Evolutionary conservation across 2,888 invertebrate genomes (phyloP), one percentile per base, ranked within the genome.

Genomic region (Leucoptera coffeella): DNA sequence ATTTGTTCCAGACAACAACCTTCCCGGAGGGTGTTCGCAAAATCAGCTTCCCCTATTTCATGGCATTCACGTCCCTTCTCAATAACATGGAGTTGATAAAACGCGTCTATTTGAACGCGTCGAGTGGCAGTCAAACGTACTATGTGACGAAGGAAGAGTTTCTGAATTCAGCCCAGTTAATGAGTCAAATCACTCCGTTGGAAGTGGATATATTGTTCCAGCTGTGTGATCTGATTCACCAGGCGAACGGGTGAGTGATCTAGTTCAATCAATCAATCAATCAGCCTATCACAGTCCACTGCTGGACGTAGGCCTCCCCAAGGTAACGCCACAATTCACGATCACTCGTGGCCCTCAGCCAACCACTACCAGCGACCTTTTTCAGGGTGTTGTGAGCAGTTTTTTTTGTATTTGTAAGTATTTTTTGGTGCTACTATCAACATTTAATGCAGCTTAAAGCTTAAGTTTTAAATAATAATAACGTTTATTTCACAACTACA

Each of bases 21-120:
- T 78, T 75, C 32, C 84, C 84, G 13, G 84, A 78, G 54, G 80
- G 74, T 47, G 74, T 85, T 27, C 80, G 87, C 35, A 81, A 85
- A 56, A 92, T 99, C 41, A 94, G 93, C 54, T 99, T 95, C 65
- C 92, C 97, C 1, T 99, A 93, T 72, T 99, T 95, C 74, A 94
- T 93, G 76, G 97, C 96, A 22, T 97, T 99, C 74, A 95, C 91
- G 59, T 90, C 93, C 1, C 77, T 99, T 14, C 75, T 99, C 12
- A 93, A 95, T 67, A 97, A 99, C 60, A 96, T 99, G 93, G 99
- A 99, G 62, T 74, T 99, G 35, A 86, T 95, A 36, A 97, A 97
- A 65, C 81, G 94, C 34, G 89, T 97, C 30, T 96, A 94, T 62
- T 72, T 93, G 36, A 87, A 91, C 50, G 89, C 89, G 9, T 87